phyloP scores from a whole-genome alignment of 1,140 invertebrate genomes.

The Bombus pyrosoma region DNA sequence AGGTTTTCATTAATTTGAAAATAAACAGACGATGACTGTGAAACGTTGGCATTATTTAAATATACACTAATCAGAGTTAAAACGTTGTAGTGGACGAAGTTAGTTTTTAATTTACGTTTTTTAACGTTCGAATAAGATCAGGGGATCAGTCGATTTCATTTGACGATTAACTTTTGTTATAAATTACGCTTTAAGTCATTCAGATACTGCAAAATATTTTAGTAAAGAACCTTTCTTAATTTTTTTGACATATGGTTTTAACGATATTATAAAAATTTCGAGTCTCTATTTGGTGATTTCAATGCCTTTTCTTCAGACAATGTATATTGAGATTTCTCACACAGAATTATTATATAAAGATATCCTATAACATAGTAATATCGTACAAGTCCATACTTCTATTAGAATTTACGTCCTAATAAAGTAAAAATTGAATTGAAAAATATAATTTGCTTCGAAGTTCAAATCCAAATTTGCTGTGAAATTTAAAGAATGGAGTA shows the following conservation, averaged over 20 bases:
- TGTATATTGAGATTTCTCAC: not conserved
- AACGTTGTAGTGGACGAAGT: not conserved
- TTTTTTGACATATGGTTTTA: not conserved
- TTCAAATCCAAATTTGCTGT: too few species aligned
- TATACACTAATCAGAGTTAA: not conserved
- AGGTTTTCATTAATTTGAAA: not conserved
- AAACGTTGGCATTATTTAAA: conserved; percentile 11
- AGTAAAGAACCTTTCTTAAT: not conserved
- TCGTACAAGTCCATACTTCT: not conserved
- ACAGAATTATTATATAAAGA: not conserved
- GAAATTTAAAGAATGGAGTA: not conserved
- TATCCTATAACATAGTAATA: not conserved
- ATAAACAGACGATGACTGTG: conserved; percentile 13
- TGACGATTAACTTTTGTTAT: not conserved
- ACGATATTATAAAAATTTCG: not conserved
- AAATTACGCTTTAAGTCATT: not conserved
- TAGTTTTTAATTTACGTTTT: not conserved
- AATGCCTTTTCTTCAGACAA: not conserved
- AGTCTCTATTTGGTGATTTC: not conserved
- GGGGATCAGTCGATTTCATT: not conserved
- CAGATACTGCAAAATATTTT: not conserved
- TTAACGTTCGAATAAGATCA: not conserved
- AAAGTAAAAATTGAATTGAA: not conserved
- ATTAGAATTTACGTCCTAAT: not conserved
- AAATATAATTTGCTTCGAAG: not conserved